Base-by-base conservation (phyloP, 1,140 invertebrate species). In the Asbolus verrucosus region DNA sequence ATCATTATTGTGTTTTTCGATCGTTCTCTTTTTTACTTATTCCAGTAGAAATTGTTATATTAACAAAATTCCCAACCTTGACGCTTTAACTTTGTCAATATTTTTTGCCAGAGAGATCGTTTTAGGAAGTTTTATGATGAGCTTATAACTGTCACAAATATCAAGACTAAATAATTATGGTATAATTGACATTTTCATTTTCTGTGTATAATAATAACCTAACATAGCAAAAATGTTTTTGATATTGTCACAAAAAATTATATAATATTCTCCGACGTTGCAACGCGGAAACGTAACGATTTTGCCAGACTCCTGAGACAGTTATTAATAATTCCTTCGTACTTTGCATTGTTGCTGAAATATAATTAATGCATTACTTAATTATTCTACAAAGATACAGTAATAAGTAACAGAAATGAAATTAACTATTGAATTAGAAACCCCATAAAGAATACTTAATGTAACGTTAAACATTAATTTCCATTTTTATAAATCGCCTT, bases 351-450 rank as follows among this genome's bases (percentile, higher is more conserved):
- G 46, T 30, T 54, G n/a, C 46, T 24, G n/a, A 54, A 54, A 54
- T 54, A 27, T 54, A 54, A 54, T 54, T 54, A 27, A 54, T 54
- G 46, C 46, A 54, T 46, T 46, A 46, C 41, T n/a, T 18, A 18
- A 46, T 46, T 46, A 46, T 46, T 46, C 14, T 46, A 54, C 46
- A 27, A 30, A 54, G 21, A 54, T 24, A 24, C 46, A 54, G n/a
- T 54, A 54, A 46, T 46, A 46, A 46, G 11, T n/a, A 38, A 38
- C 15, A 16, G 5, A 15, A 43, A 43, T 43, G 14, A 43, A 16
- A 43, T 43, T 43, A 43, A 43, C 11, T 16, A 43, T 11, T 16
- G 13, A 16, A 43, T 18, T 11, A 14, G 5, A 16, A 43, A 18
- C 11, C 13, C 15, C 15, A 6, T 9, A 43, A 14, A 15, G 39